Evolutionary conservation across 2,113 vertebrate genomes (phyloP).

Genomic region (Mola mola): DNA sequence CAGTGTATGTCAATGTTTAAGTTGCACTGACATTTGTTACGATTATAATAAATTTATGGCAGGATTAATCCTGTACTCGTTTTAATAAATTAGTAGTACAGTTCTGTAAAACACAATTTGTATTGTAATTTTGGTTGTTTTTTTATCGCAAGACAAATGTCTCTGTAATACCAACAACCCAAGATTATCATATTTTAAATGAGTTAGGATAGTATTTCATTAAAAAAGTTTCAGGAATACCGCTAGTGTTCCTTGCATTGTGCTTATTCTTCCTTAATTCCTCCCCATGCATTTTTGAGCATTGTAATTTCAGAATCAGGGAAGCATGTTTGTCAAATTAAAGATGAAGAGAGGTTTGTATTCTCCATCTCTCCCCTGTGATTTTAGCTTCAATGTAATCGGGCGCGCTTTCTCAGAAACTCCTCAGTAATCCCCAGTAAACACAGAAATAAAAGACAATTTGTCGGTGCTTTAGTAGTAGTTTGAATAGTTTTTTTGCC

Average conservation of each 20-base stretch:
- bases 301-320: not conserved
- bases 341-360: not conserved
- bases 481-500: not conserved
- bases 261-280: too few species aligned
- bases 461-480: conserved; percentile 6
- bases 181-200: too few species aligned
- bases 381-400: not conserved
- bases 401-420: not conserved
- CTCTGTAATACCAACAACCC: not conserved
- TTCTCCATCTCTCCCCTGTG: not conserved
- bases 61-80: too few species aligned
- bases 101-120: too few species aligned
- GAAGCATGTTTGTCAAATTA: not conserved
- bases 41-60: too few species aligned
- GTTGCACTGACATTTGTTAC: too few species aligned
- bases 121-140: too few species aligned
- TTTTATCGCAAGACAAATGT: not conserved
- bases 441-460: conserved; percentile 9
- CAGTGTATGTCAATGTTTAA: too few species aligned
- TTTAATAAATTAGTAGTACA: too few species aligned
- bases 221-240: too few species aligned
- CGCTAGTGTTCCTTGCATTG: too few species aligned
- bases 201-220: too few species aligned
- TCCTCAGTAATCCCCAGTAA: not conserved
- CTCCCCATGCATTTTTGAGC: not conserved